A percentile compares a stretch with the other conserved stretches of the same genome.
These are phyloP conservation scores for Lasioglossum pauxillum DNA, from an alignment of 2,888 invertebrate genomes.

Conservation along the genomic window DNA sequence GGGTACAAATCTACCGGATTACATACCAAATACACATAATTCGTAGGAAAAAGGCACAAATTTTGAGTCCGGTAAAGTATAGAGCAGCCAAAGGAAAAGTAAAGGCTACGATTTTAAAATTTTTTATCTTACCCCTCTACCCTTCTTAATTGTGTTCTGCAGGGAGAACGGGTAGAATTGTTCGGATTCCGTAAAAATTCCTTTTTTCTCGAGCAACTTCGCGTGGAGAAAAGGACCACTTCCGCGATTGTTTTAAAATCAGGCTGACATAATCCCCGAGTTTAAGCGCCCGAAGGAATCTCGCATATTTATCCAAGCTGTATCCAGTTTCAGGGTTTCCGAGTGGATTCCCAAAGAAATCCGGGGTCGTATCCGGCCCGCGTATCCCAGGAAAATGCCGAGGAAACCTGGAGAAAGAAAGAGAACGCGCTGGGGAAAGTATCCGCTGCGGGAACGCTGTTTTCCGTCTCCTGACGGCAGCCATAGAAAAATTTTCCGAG, in stretches of 20 bases:
- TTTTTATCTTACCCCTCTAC: no score
- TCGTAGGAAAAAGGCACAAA: no score
- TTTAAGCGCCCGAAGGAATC: neutral
- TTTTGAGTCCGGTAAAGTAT: no score
- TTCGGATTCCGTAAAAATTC: neutral
- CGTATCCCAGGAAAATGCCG: neutral
- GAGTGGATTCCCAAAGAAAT: neutral
- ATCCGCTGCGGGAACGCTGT: neutral
- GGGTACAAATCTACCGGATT: no score
- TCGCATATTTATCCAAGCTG: conserved; percentile 8
- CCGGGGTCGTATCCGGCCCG: neutral
- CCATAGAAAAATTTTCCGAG: neutral
- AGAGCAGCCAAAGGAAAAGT: no score
- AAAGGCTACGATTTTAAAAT: no score
- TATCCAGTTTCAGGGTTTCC: neutral
- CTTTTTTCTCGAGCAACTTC: neutral
- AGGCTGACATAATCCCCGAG: conserved; percentile 16
- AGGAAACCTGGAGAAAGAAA: neutral
- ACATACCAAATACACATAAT: no score
- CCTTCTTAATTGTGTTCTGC: no score
- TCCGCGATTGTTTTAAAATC: conserved; percentile 1
- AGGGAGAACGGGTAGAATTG: neutral
- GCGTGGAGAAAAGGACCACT: neutral
- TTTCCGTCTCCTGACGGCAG: neutral
- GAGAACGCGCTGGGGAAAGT: neutral